Evolutionary conservation across 2,888 invertebrate species (phyloP), one percentile per base, ranked within the genome.

Genomic region (Xylophagus ater): DNA sequence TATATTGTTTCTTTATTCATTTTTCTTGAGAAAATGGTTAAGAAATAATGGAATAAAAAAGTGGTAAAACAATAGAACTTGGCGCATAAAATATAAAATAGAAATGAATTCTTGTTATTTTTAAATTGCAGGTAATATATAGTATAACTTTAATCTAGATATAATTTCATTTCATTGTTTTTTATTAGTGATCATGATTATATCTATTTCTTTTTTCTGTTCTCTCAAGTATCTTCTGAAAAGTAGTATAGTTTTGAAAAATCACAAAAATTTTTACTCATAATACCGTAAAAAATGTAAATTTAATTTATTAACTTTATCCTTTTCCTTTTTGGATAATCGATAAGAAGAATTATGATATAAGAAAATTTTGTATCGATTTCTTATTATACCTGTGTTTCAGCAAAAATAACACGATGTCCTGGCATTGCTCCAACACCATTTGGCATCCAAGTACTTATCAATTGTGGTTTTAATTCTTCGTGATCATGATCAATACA

Each of bases 301-400:
- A n/a, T n/a, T n/a, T n/a, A n/a, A n/a, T n/a, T n/a, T n/a, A n/a
- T n/a, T n/a, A n/a, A n/a, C n/a, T n/a, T n/a, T n/a, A n/a, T n/a
- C n/a, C n/a, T n/a, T n/a, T n/a, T n/a, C n/a, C n/a, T n/a, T n/a
- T n/a, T n/a, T n/a, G n/a, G n/a, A n/a, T n/a, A n/a, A n/a, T n/a
- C n/a, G n/a, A n/a, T n/a, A n/a, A n/a, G n/a, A n/a, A n/a, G n/a
- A n/a, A n/a, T n/a, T n/a, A n/a, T n/a, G n/a, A n/a, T n/a, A n/a
- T n/a, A n/a, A n/a, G n/a, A n/a, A n/a, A n/a, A n/a, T n/a, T n/a
- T n/a, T n/a, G n/a, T n/a, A n/a, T n/a, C n/a, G n/a, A n/a, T n/a
- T n/a, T n/a, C n/a, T n/a, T n/a, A n/a, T n/a, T n/a, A n/a, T 66
- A 83, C 86, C 77, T 90, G 90, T 40, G 88, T 88, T 65, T 92